Evolutionary conservation across 2,888 invertebrate genomes (phyloP), one percentile per base, ranked within the genome.

Genomic region (Cacoxenus indagator): DNA sequence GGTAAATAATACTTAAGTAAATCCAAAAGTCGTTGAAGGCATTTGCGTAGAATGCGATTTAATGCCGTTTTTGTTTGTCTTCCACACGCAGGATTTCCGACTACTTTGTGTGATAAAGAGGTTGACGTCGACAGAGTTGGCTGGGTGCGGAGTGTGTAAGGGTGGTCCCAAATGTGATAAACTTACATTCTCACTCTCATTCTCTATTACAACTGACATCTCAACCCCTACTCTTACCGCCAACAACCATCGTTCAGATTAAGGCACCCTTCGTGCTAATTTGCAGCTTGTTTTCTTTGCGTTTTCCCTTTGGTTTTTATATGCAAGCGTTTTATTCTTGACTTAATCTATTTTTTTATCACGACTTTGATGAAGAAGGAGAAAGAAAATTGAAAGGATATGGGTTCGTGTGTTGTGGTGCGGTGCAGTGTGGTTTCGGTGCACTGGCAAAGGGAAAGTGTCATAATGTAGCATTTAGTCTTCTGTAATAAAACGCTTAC

Each of bases 31-130:
- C 62, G 69, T 73, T 70, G 65, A 67, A 62, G 70, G 68, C 65
- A 69, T 71, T 73, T 81, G 77, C 76, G 84, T 78, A 81, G 83
- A 82, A 85, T 85, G 79, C 77, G 84, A 85, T 84, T 84, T 84
- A 84, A 84, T 85, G 83, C 76, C 74, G 78, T 85, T 83, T 85
- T 83, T 84, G 81, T 81, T 81, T 81, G 81, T 83, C 78, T 84
- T 81, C 75, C 81, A 78, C 74, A 81, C 83, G 80, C 83, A 83
- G 80, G 80, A 81, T 75, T 77, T 81, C 80, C 80, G 77, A 54
- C 67, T 67, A 59, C 65, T 71, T 69, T 76, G 71, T 75, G 78
- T 75, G 78, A 31, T 29, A 62, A 43, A 72, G 75, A 81, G 76
- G 81, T 82, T 81, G 83, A 80, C 29, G 11, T 37, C 14, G 62